Base-by-base conservation (phyloP, 2,888 invertebrate genomes). In the Acrobasis repandana region DNA sequence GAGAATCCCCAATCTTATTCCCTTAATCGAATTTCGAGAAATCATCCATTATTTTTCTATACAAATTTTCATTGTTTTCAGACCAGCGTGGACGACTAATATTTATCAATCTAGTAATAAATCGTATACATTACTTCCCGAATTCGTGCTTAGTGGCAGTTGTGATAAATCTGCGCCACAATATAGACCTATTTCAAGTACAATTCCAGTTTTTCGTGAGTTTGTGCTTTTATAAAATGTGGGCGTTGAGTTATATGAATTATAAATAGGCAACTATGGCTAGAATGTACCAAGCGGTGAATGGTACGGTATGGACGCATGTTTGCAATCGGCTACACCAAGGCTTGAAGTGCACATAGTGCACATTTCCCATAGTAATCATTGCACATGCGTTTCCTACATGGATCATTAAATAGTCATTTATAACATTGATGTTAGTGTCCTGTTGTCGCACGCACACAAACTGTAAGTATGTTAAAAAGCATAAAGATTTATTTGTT, bases 291-390 rank as follows among this genome's bases (percentile, higher is more conserved):
- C 28, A 28, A 18, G 20, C 20, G 14, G 36, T 36, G 49, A 49
- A 49, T 58, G 49, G 58, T 50, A 49, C 58, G 36, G 36, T 16
- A 18, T 9, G 11, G 20, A 47, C n/a, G 56, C n/a, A 57, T 16
- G 34, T 5, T 48, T 33, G 57, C 48, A 58, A 16, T 48, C 38
- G 11, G 48, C 49, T 11, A 20, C 33, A n/a, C n/a, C 18, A 48
- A 58, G 16, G 52, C 14, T 14, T 11, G 16, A n/a, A 36, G 14
- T 50, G 58, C 50, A 38, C 58, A 58, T 49, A 49, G 20, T 50
- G 58, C 11, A 49, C 58, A 58, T 58, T 58, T 58, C 20, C 49
- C 38, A 58, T 58, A 58, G 57, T 48, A 57, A 57, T 50, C 58
- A 58, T 20, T 49, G 38, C 58, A 49, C 58, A 50, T 58, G 36